Evolutionary conservation across 2,797 vertebrate species (phyloP).

Genomic region (Amniataba percoides): DNA sequence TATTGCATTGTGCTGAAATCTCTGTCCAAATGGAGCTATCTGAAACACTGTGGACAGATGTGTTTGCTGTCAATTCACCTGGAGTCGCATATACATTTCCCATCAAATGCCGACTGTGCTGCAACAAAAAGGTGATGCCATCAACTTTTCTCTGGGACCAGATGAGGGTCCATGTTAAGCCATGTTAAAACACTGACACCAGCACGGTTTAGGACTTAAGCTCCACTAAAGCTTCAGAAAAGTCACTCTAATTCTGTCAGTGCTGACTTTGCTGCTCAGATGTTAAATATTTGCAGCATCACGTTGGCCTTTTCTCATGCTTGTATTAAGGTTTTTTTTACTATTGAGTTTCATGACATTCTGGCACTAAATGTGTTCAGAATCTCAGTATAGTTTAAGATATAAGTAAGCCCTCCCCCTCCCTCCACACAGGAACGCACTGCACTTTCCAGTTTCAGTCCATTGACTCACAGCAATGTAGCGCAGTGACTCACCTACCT

Average conservation of each 20-base stretch:
- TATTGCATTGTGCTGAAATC: conserved; percentile 4
- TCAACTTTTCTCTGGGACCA: conserved; percentile 19
- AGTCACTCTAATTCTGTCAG: neutral
- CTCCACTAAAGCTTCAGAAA: conserved; percentile 9
- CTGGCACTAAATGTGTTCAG: neutral
- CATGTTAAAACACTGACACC: conserved; percentile 9
- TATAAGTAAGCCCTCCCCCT: too few species aligned
- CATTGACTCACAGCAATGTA: too few species aligned
- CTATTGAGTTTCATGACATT: neutral
- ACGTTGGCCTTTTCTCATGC: neutral
- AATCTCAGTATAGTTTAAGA: neutral
- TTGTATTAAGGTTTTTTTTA: neutral
- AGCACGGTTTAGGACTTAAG: conserved; percentile 7
- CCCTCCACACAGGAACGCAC: too few species aligned
- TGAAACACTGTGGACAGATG: neutral
- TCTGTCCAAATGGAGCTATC: conserved; percentile 8
- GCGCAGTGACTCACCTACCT: too few species aligned
- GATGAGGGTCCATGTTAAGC: neutral
- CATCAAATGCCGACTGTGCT: conserved; percentile 29
- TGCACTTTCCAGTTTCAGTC: too few species aligned
- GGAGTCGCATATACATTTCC: neutral
- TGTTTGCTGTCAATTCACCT: conserved; percentile 11
- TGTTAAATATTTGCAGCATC: neutral
- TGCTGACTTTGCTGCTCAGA: neutral
- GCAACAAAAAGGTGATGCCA: conserved; percentile 9